These are phyloP conservation scores for Limanda limanda DNA, from an alignment of 2,113 vertebrate species.

Conservation along the genomic window DNA sequence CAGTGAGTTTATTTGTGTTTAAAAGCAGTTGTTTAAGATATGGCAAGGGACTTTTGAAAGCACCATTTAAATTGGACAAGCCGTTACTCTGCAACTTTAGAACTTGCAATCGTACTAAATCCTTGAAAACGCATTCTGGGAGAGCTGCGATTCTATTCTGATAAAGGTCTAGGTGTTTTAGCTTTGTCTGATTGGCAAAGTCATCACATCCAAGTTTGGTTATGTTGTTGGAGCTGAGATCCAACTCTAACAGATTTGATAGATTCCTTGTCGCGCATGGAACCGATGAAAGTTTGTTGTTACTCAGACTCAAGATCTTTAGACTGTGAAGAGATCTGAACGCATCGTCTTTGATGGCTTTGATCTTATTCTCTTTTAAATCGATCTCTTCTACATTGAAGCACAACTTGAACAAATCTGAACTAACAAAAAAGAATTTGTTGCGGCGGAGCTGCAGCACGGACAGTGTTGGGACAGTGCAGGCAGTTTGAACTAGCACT, in stretches of 20 bases:
- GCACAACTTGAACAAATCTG: conserved; percentile 64
- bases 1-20: conserved; percentile 65
- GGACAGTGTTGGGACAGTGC: conserved; percentile 72
- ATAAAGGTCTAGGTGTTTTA: conserved; percentile 68
- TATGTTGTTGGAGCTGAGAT: conserved; percentile 78
- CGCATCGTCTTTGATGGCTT: background rate
- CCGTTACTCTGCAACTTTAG: conserved; percentile 70
- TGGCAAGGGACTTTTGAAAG: conserved; percentile 64
- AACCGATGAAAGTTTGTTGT: conserved; percentile 62
- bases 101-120: conserved; percentile 58
- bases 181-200: conserved; percentile 66
- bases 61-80: conserved; percentile 46
- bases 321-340: conserved; percentile 57
- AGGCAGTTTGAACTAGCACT: conserved; percentile 74
- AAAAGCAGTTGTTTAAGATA: conserved; percentile 67
- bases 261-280: conserved; percentile 52
- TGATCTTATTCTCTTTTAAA: conserved; percentile 57
- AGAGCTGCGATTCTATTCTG: conserved; percentile 67
- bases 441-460: conserved; percentile 70
- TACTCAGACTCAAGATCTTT: conserved; percentile 47
- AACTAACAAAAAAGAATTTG: conserved; percentile 59
- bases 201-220: conserved; percentile 50
- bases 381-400: conserved; percentile 64
- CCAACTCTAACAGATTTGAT: conserved; percentile 56
- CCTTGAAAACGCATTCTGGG: conserved; percentile 65